Evolutionary conservation across 2,888 invertebrate species (phyloP).

Genomic region (Ophion slaviceki): DNA sequence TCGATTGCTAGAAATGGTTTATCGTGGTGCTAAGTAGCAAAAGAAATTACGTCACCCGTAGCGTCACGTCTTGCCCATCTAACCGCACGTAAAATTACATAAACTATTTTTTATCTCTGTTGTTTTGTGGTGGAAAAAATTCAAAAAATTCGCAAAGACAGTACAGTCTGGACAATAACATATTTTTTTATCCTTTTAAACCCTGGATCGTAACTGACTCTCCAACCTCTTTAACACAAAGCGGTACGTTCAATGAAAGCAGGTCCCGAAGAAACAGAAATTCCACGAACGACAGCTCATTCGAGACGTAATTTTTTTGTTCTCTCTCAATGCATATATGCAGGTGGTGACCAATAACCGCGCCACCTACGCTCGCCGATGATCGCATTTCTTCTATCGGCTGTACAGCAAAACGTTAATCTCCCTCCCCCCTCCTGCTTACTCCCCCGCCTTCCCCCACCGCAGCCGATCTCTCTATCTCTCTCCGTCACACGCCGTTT

Average conservation of each 20-base stretch:
- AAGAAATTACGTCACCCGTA: no score
- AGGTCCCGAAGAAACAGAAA: constrained; percentile 12
- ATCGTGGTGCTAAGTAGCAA: no score
- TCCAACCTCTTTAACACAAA: background rate
- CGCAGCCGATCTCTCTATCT: background rate
- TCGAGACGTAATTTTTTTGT: constrained; percentile 8
- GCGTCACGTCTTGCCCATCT: no score
- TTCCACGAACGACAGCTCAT: constrained; percentile 35
- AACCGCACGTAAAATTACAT: no score
- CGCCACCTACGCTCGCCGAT: constrained; percentile 64
- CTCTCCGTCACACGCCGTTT: background rate
- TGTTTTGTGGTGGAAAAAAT: no score
- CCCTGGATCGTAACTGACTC: no score
- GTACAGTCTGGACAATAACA: no score
- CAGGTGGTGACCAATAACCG: constrained; percentile 50
- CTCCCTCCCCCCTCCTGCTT: background rate
- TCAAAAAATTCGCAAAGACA: no score
- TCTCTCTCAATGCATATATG: constrained; percentile 42
- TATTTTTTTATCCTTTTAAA: no score
- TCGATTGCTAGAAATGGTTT: no score
- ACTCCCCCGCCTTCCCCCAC: background rate
- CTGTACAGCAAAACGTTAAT: constrained; percentile 24
- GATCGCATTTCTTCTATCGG: constrained; percentile 66
- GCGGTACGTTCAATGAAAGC: background rate
- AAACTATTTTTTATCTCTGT: no score